Evolutionary conservation across 2,113 vertebrate genomes (phyloP), one percentile per base, ranked within the genome.

Genomic region (Symphodus melops): DNA sequence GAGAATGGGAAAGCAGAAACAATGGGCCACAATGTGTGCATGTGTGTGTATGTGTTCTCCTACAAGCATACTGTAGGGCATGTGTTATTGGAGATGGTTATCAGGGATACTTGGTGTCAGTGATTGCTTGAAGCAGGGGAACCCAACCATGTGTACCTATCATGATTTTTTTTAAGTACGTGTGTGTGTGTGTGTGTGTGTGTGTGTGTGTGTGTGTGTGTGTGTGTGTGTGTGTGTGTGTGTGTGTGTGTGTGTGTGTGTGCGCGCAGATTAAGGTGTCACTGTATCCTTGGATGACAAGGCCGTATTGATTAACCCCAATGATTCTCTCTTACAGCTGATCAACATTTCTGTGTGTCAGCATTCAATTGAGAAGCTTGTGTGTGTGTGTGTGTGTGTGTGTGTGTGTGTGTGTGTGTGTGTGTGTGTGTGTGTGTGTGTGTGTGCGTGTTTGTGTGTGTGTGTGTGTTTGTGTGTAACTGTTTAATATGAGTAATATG

Each of bases 241-340:
- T 71, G 68, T 75, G 36, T 72, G 64, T 68, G 64, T 65, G 33
- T 64, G 37, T 64, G 60, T 54, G 67, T 60, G 70, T 74, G 56
- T 52, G 56, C 0, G 11, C 39, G 39, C 39, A 41, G 11, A 11
- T 41, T 41, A 41, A 41, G 39, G 8, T 68, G 36, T 59, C 4
- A 33, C 14, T 37, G 36, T 39, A 75, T 79, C 69, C 73, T 79
- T 72, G 80, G 62, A 59, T 77, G 68, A 89, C 74, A 73, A 73
- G 53, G 36, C 72, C 80, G 67, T 81, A 90, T 88, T 82, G 89
- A 92, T 91, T 86, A 85, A 81, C 81, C 52, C 69, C 77, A 75
- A 87, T 88, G 82, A 77, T 81, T 85, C 49, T 80, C 46, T 77
- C 66, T 79, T 70, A 59, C 72, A 81, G 68, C 81, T 54, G 62